phyloP scores from a whole-genome alignment of 2,797 vertebrate genomes.

The Holocentrus rufus region DNA sequence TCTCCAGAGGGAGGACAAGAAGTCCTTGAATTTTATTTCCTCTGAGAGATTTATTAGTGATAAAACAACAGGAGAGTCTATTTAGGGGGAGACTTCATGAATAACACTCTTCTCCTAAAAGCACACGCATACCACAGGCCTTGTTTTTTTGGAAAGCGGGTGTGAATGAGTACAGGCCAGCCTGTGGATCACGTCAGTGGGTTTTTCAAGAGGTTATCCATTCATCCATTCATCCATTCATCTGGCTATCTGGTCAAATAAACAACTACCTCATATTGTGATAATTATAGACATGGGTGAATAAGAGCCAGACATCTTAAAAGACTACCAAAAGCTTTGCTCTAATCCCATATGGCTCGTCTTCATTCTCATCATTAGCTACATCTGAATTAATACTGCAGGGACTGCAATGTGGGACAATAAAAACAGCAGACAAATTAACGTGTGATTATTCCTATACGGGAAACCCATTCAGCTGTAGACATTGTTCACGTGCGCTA shows the following conservation, averaged over 20 bases:
- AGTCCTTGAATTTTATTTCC: constrained; percentile 45
- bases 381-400: constrained; percentile 33
- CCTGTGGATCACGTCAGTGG: constrained; percentile 18
- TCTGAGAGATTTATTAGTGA: constrained; percentile 67
- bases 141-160: constrained; percentile 42
- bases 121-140: constrained; percentile 59
- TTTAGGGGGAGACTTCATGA: constrained; percentile 50
- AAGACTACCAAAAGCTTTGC: constrained; percentile 40
- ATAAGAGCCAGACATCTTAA: constrained; percentile 57
- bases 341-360: constrained; percentile 30
- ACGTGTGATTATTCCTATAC: constrained; percentile 11
- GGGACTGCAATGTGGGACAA: neutral
- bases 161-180: constrained; percentile 50
- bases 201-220: constrained; percentile 52
- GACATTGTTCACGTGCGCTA: constrained; percentile 19
- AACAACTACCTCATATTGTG: constrained; percentile 59
- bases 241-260: constrained; percentile 57
- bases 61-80: constrained; percentile 52
- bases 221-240: constrained; percentile 1
- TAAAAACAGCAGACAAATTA: constrained; percentile 13
- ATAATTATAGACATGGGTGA: constrained; percentile 54
- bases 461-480: constrained; percentile 18
- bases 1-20: constrained; percentile 42
- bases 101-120: constrained; percentile 65
- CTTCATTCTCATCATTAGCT: constrained; percentile 33